Evolutionary conservation across 2,888 invertebrate genomes (phyloP), one percentile per base, ranked within the genome.

Genomic region (Cryptocephalus primarius): DNA sequence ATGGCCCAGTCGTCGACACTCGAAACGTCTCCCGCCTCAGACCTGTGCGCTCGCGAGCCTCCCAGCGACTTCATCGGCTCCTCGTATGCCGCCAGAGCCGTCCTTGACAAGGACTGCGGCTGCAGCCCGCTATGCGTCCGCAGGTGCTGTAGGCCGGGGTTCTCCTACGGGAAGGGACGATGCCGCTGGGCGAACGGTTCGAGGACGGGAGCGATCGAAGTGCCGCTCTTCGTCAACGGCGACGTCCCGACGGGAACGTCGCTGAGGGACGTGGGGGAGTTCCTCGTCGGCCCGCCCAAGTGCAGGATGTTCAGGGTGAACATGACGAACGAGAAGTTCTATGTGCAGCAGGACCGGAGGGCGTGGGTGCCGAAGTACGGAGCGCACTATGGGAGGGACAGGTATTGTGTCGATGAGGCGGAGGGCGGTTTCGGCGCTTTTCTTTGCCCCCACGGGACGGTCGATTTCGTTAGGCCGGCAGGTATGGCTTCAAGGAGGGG

Each of bases 321-420:
- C 9, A 43, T 36, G 4, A 43, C 44, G 9, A 31, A 41, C 11
- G 57, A 60, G 36, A 41, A 44, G n/a, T 60, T 53, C 53, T 59
- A 54, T 38, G 32, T 56, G 2, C 62, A 62, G 46, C 49, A 54
- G 43, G 46, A 57, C 43, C 59, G 60, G 32, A 32, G 12, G 8
- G 38, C 60, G 33, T 58, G 55, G 54, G 43, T 59, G 8, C 57
- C 58, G 1, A 13, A 9, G 13, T 49, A 46, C 31, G 45, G 45
- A 8, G 8, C 13, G 10, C 40, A 45, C 8, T 53, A 48, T 34
- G 12, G 33, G 1, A 55, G 52, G n/a, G 47, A 51, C 34, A 13
- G 42, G 10, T 59, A 56, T 40, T 59, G 59, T 43, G 31, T 59
- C n/a, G 58, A 59, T 22, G 51, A 54, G 39, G 22, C 22, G 22